phyloP scores from a whole-genome alignment of 2,113 vertebrate species.

The human (Homo sapiens) region GRCh38 chr3:181535501-181536000 shows the following conservation, averaged over 20 bases:
- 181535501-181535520: constrained; percentile 89
- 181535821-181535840: background rate
- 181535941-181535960: background rate
- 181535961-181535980: background rate
- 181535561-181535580: constrained; percentile 61
- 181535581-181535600: constrained; percentile 65
- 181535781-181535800: background rate
- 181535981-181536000: background rate
- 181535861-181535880: constrained; percentile 6
- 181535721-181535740: constrained; percentile 6
- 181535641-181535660: constrained; percentile 33
- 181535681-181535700: constrained; percentile 5
- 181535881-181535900: constrained; percentile 16
- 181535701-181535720: constrained; percentile 33
- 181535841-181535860: background rate
- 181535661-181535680: background rate
- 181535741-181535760: constrained; percentile 18
- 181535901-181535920: background rate
- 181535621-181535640: background rate
- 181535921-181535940: background rate
- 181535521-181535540: constrained; percentile 81
- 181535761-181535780: background rate
- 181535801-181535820: constrained; percentile 50
- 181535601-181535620: constrained; percentile 60
- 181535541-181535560: constrained; percentile 74